phyloP scores from a whole-genome alignment of 2,888 invertebrate species.

The Caenorhabditis angaria region DNA sequence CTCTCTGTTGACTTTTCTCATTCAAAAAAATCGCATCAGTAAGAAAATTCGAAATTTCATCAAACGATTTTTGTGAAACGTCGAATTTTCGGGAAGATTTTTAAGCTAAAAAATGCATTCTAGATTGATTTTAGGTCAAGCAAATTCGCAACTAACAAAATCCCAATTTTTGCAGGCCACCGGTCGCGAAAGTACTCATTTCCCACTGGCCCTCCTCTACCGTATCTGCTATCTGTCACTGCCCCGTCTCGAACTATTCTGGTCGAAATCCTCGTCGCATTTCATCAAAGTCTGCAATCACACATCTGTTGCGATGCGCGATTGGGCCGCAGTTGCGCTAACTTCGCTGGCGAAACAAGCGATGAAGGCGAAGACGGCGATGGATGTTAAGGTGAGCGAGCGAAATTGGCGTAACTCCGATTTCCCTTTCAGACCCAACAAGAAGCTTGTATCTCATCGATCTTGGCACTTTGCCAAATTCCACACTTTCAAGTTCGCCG shows the following conservation, averaged over 20 bases:
- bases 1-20: too few species aligned
- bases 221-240: constrained; percentile 28
- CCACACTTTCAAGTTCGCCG: constrained; percentile 92
- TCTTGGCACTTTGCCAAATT: constrained; percentile 89
- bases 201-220: constrained; percentile 45
- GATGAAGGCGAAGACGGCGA: constrained; percentile 74
- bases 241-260: constrained; percentile 30
- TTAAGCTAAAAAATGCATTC: too few species aligned
- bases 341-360: constrained; percentile 92
- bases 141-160: too few species aligned
- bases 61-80: too few species aligned
- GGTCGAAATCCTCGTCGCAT: constrained; percentile 43
- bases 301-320: constrained; percentile 79
- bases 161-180: constrained; percentile 32
- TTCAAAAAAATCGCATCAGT: too few species aligned
- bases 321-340: constrained; percentile 96
- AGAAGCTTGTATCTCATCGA: constrained; percentile 85
- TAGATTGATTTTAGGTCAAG: too few species aligned
- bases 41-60: too few species aligned
- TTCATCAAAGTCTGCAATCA: constrained; percentile 64
- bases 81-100: too few species aligned
- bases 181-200: constrained; percentile 45
- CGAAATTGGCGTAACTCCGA: background rate
- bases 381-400: constrained; percentile 37
- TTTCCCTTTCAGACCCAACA: constrained; percentile 79